phyloP scores from a whole-genome alignment of 2,888 invertebrate species.

The Aleiodes alternator region DNA sequence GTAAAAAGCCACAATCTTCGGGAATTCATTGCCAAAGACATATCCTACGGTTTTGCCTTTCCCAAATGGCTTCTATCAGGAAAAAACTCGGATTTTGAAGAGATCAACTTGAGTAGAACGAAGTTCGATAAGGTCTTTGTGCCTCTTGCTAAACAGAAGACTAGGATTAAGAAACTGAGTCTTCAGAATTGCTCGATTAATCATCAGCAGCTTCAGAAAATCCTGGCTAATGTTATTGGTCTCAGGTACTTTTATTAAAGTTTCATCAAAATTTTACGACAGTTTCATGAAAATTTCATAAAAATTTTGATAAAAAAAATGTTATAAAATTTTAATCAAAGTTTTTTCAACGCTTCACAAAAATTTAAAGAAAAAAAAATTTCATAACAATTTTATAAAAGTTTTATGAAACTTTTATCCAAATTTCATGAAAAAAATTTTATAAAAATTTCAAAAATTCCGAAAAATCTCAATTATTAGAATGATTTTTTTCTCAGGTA shows the following conservation, averaged over 20 bases:
- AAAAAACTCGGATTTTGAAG: conserved; percentile 58
- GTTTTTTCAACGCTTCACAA: too few relatives aligned
- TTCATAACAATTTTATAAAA: too few relatives aligned
- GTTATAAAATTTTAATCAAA: too few relatives aligned
- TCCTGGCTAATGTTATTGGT: conserved; percentile 55
- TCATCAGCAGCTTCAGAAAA: conserved; percentile 48
- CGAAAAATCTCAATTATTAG: too few relatives aligned
- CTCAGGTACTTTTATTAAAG: conserved; percentile 48
- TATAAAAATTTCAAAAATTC: too few relatives aligned
- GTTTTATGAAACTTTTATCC: too few relatives aligned
- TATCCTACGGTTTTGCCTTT: conserved; percentile 53
- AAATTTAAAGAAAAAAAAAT: too few relatives aligned
- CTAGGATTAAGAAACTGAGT: conserved; percentile 59
- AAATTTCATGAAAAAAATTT: too few relatives aligned
- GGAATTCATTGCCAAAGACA: conserved; percentile 57
- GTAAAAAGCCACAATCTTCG: conserved; percentile 61
- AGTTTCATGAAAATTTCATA: too few relatives aligned
- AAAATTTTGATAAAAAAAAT: too few relatives aligned
- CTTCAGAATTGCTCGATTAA: conserved; percentile 59
- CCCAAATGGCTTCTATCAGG: conserved; percentile 65
- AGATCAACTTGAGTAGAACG: conserved; percentile 62
- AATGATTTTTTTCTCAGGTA: too few relatives aligned
- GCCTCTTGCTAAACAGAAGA: conserved; percentile 40
- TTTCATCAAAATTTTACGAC: too few relatives aligned
- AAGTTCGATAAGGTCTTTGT: conserved; percentile 52